phyloP scores from a whole-genome alignment of 1,140 invertebrate genomes.

The Cecropterus lyciades region DNA sequence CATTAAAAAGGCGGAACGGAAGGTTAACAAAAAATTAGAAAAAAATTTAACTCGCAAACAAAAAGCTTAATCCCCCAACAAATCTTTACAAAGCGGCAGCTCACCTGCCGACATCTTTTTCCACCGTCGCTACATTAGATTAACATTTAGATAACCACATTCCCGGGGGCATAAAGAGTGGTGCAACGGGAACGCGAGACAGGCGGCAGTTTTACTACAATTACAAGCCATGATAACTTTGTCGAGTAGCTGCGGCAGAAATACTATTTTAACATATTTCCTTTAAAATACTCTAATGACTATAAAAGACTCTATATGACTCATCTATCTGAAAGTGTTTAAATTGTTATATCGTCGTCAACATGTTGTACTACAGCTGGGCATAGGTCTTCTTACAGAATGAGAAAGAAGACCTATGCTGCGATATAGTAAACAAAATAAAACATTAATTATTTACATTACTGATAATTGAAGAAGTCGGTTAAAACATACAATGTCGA shows the following conservation, averaged over 20 bases:
- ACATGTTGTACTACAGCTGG: too few species aligned
- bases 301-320: too few species aligned
- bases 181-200: slow-evolving; percentile 1
- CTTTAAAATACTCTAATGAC: too few species aligned
- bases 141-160: slow-evolving; percentile 30
- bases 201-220: slow-evolving; percentile 23
- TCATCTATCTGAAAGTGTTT: too few species aligned
- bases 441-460: too few species aligned
- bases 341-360: too few species aligned
- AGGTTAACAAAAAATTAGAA: not conserved
- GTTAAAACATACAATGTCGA: too few species aligned
- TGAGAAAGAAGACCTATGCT: too few species aligned
- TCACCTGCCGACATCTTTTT: slow-evolving; percentile 24
- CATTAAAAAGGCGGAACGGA: not conserved
- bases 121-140: slow-evolving; percentile 26
- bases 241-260: not conserved
- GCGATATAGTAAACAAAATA: too few species aligned
- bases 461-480: too few species aligned
- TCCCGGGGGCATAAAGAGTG: slow-evolving; percentile 14
- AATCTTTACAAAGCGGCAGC: slow-evolving; percentile 3
- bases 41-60: slow-evolving; percentile 12
- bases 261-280: not conserved
- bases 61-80: slow-evolving; percentile 15
- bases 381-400: too few species aligned
- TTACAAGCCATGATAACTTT: slow-evolving; percentile 27